These are phyloP conservation scores for Stratiolaelaps scimitus DNA, from an alignment of 1,140 invertebrate genomes.

Conservation along the genomic window DNA sequence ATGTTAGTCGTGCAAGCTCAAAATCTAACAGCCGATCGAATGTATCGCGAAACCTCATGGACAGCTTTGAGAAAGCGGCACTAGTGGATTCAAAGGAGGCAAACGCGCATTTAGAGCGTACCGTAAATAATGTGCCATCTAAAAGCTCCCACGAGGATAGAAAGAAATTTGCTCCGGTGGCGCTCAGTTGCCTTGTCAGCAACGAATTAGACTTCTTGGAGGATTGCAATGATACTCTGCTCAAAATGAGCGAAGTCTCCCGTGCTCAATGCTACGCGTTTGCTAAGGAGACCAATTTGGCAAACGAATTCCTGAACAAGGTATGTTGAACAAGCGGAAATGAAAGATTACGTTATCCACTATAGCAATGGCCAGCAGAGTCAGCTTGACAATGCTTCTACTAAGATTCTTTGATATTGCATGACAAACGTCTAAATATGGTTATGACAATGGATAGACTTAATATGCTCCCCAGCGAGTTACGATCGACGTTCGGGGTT, in stretches of 20 bases:
- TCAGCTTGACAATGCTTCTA: too few relatives aligned
- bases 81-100: too few relatives aligned
- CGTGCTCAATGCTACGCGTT: constrained; percentile 18
- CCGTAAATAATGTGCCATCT: too few relatives aligned
- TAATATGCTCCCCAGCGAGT: too few relatives aligned
- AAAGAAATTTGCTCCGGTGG: not conserved
- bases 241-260: constrained; percentile 20
- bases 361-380: too few relatives aligned
- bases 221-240: constrained; percentile 15
- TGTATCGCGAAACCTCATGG: constrained; percentile 1
- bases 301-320: constrained; percentile 2
- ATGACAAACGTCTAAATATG: too few relatives aligned
- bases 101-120: too few relatives aligned
- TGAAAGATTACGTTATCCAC: too few relatives aligned
- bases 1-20: not conserved
- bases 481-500: too few relatives aligned
- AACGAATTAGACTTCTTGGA: constrained; percentile 24
- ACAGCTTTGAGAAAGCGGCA: constrained; percentile 9
- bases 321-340: too few relatives aligned
- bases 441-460: too few relatives aligned
- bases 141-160: not conserved
- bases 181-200: not conserved
- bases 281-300: constrained; percentile 18
- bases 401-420: too few relatives aligned
- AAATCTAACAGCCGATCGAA: not conserved